Evolutionary conservation across 2,113 vertebrate genomes (phyloP).

Genomic region (Gobiocypris rarus): DNA sequence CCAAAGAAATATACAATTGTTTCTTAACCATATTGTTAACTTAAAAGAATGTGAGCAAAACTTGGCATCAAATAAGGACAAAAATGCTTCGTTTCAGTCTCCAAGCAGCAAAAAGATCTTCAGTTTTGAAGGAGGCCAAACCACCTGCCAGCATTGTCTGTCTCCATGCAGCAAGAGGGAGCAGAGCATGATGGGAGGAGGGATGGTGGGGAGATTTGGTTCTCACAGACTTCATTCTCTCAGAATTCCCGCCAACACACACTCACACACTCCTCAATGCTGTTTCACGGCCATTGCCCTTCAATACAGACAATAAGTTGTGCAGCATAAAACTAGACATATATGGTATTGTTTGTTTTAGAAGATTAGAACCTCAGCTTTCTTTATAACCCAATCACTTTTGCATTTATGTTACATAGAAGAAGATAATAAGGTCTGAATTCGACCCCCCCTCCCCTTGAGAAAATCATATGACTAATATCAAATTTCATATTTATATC

Average conservation of each 20-base stretch:
- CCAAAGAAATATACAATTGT: background rate
- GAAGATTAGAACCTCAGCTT: too few species aligned
- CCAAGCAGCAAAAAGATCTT: background rate
- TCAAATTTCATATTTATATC: too few species aligned
- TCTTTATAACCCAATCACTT: too few species aligned
- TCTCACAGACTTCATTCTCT: slow-evolving; percentile 56
- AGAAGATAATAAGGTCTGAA: too few species aligned
- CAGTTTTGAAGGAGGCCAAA: slow-evolving; percentile 19
- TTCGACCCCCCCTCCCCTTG: too few species aligned
- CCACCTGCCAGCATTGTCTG: slow-evolving; percentile 27
- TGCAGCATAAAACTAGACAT: too few species aligned
- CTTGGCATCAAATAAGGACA: background rate
- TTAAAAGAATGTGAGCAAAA: slow-evolving; percentile 5
- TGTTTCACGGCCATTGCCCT: slow-evolving; percentile 67
- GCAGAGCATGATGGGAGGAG: slow-evolving; percentile 2
- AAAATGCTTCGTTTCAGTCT: background rate
- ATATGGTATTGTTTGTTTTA: too few species aligned
- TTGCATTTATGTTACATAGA: too few species aligned
- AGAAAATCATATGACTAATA: too few species aligned
- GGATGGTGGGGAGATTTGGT: slow-evolving; percentile 23
- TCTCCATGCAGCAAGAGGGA: background rate
- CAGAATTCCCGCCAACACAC: slow-evolving; percentile 65
- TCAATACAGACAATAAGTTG: slow-evolving; percentile 62
- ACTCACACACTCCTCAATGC: slow-evolving; percentile 51
- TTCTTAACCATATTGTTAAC: slow-evolving; percentile 7